phyloP scores from a whole-genome alignment of 2,113 vertebrate species.

The Cololabis saira region DNA sequence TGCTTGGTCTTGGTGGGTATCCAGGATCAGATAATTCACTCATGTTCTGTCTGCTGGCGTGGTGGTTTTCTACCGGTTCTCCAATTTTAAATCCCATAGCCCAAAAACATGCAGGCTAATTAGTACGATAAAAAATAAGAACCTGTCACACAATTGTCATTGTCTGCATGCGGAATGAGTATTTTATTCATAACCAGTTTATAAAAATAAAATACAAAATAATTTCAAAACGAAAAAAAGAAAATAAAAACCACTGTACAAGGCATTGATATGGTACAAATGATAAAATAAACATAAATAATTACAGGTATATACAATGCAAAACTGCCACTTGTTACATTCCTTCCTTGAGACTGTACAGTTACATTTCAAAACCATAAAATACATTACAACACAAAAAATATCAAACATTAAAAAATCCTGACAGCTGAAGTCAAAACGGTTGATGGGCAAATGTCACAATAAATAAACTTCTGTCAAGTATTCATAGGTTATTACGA shows the following conservation, averaged over 20 bases:
- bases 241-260: slow-evolving; percentile 96
- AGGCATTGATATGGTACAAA: slow-evolving; percentile 99
- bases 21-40: too few species aligned
- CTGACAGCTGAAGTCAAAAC: slow-evolving; percentile 49
- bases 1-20: too few species aligned
- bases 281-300: slow-evolving; percentile 93
- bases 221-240: slow-evolving; percentile 91
- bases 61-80: too few species aligned
- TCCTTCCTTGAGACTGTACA: slow-evolving; percentile 78
- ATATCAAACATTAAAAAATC: slow-evolving; percentile 56
- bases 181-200: slow-evolving; percentile 99
- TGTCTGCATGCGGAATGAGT: slow-evolving; percentile 96
- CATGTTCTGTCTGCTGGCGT: too few species aligned
- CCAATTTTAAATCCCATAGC: too few species aligned
- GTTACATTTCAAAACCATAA: slow-evolving; percentile 71
- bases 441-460: slow-evolving; percentile 49
- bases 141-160: slow-evolving; percentile 19
- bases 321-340: slow-evolving; percentile 76
- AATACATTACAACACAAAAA: slow-evolving; percentile 70
- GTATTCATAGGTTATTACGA: slow-evolving; percentile 58
- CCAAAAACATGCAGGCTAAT: too few species aligned
- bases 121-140: neutral
- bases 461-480: slow-evolving; percentile 67
- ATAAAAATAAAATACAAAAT: slow-evolving; percentile 99
- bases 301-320: slow-evolving; percentile 97